Percentiles rank a stretch among this genome's conserved stretches.
These are phyloP conservation scores for Campylorhamphus procurvoides DNA, from an alignment of 2,113 vertebrate species.

Conservation along the genomic window DNA sequence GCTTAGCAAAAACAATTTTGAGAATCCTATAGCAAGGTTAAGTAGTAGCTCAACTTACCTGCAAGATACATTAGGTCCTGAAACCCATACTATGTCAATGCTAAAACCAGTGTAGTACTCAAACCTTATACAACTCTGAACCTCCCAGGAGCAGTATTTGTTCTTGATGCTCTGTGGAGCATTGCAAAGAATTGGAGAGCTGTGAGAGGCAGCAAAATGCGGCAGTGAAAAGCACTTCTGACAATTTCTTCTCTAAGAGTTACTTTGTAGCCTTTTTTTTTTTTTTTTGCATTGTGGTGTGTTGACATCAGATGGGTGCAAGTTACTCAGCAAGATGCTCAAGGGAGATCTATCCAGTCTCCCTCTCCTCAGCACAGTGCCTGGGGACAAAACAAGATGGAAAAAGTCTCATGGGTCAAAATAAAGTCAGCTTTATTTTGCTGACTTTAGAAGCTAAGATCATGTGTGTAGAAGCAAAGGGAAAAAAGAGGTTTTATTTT, in stretches of 20 bases:
- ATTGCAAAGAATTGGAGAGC: background rate
- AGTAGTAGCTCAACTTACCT: background rate
- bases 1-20: background rate
- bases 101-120: background rate
- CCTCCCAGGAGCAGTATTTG: background rate
- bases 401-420: background rate
- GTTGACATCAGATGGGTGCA: background rate
- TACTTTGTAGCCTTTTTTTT: background rate
- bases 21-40: background rate
- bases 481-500: background rate
- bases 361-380: background rate
- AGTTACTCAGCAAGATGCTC: background rate
- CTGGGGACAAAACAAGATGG: background rate
- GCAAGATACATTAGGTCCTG: background rate
- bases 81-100: background rate
- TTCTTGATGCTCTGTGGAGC: background rate
- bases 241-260: background rate
- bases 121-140: background rate
- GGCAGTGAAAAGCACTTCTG: background rate
- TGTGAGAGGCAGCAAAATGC: background rate
- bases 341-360: no score
- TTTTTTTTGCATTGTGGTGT: background rate
- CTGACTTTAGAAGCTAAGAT: background rate
- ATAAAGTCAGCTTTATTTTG: background rate
- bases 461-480: background rate